These are phyloP conservation scores for Muschampia plurimacula DNA, from an alignment of 2,888 invertebrate genomes.

Conservation along the genomic window DNA sequence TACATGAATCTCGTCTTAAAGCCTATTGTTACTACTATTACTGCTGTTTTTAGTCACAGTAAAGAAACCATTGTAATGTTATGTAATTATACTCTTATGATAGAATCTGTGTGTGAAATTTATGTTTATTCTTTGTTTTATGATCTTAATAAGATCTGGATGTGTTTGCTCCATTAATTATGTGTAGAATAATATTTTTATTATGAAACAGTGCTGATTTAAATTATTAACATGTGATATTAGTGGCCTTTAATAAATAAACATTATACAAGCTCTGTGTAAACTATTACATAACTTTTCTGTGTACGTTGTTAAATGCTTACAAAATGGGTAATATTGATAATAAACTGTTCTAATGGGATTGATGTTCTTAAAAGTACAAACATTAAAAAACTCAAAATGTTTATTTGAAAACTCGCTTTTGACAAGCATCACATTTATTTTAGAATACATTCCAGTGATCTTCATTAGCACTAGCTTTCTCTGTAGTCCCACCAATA, in stretches of 20 bases:
- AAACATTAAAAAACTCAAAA: not conserved
- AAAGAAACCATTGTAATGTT: not conserved
- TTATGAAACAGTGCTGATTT: not conserved
- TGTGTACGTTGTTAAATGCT: not conserved
- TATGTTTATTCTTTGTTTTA: not conserved
- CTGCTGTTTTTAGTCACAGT: not conserved
- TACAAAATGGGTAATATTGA: not conserved
- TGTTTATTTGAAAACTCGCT: not conserved
- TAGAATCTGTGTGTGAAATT: not conserved
- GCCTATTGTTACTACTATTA: not conserved
- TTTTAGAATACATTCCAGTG: constrained; percentile 41
- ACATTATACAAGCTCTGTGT: not conserved
- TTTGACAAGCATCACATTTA: not conserved
- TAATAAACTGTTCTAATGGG: not conserved
- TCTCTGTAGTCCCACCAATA: not conserved
- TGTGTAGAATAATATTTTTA: not conserved
- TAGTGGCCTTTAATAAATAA: not conserved
- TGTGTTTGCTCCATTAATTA: not conserved
- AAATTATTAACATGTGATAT: not conserved
- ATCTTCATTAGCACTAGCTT: constrained; percentile 22
- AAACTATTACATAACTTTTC: not conserved
- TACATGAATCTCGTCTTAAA: not conserved
- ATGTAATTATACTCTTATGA: too few relatives aligned
- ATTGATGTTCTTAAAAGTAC: not conserved
- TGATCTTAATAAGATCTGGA: not conserved